Percentiles rank a stretch among this genome's conserved stretches.
Evolutionary conservation across 30 jellyfish, hydroid and myxozoan genomes (phyloP).

Genomic region (Aurelia sp.): DNA sequence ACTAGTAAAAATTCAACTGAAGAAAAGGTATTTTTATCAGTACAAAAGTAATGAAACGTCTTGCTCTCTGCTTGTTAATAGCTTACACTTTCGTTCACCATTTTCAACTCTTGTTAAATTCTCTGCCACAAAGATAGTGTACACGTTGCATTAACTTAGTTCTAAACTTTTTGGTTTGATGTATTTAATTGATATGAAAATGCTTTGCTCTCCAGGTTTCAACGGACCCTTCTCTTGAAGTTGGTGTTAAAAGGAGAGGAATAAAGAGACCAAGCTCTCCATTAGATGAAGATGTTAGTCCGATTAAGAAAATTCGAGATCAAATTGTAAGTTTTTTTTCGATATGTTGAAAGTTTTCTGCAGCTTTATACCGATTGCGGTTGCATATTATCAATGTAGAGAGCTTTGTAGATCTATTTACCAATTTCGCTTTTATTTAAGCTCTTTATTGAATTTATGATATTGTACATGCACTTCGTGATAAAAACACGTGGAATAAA

Average conservation of each 20-base stretch:
- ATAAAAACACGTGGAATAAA: no score
- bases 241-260: slow-evolving; percentile 83
- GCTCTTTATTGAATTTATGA: no score
- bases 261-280: slow-evolving; percentile 90
- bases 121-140: not conserved
- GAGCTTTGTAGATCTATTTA: no score
- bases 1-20: slow-evolving; percentile 7
- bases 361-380: no score
- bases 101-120: no score
- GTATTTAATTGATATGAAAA: no score
- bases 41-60: not conserved
- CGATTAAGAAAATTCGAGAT: slow-evolving; percentile 82
- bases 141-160: not conserved
- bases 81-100: not conserved
- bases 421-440: no score
- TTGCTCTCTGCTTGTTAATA: not conserved
- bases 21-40: not conserved
- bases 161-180: not conserved
- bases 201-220: slow-evolving; percentile 2
- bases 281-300: slow-evolving; percentile 79
- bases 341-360: no score
- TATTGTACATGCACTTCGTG: no score
- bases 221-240: slow-evolving; percentile 50
- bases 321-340: not conserved
- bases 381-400: no score